Base-by-base conservation (phyloP, 2,797 vertebrate genomes). In the Micrastur ruficollis region DNA sequence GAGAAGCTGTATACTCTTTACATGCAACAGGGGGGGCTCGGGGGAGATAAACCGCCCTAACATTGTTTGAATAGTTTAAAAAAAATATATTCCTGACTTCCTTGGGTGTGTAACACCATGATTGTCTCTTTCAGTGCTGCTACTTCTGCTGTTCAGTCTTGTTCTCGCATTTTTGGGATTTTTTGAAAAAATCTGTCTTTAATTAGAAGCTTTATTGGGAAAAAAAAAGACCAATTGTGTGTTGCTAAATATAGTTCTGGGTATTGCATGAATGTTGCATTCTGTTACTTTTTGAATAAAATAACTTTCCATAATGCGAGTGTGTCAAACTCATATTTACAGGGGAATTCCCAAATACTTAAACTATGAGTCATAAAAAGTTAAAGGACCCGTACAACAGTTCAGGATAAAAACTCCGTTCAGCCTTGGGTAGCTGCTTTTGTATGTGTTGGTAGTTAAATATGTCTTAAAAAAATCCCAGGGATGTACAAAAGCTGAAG, bases 331-430 rank as follows among this genome's bases (percentile, higher is more conserved):
- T 89, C 67, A 9, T 93, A 86, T 91, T 97, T 96, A 87, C 89
- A 97, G 97, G 97, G 97, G 94, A 97, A 97, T 97, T 97, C 96
- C 96, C 93, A 95, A 95, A 94, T 93, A 95, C 95, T 89, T 96
- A 49, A 96, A 78, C 50, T 86, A 93, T 97, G 95, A 98, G 85
- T 97, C 95, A 97, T 88, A 95, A 95, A 83, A 96, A 78, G 90
- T 93, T 96, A 91, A 95, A 95, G 95, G 79, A 97, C 95, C 85
- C 81, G 84, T 81, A 31, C 72, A 94, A 40, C 85, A 88, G 81
- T 46, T 89, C 27, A 66, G 80, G 52, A 93, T 86, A 67, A 96
- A 95, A 96, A 70, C 85, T 93, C 58, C 8, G 1, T 85, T 94
- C 76, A 90, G 74, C 79, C 56, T 85, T 72, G 62, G 46, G 62